Conservation (phyloP, 2,113 vertebrate genomes). For the Psittacara wagleri region DNA sequence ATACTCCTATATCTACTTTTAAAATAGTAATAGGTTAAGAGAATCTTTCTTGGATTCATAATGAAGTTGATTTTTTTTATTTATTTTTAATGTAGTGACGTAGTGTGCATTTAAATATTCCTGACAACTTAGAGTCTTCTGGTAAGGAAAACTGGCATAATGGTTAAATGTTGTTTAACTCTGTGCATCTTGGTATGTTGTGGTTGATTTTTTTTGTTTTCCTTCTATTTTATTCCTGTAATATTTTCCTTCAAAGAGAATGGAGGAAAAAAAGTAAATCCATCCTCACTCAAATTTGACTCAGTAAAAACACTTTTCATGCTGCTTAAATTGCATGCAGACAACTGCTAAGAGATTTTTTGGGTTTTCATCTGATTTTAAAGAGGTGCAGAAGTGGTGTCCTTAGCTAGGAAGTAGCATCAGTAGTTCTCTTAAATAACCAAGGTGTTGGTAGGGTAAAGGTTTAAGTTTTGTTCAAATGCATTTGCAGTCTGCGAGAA, state of each 20-base stretch:
- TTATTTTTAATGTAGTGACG: not conserved
- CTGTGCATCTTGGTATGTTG: not conserved
- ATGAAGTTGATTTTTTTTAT: not conserved
- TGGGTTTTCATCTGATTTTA: not conserved
- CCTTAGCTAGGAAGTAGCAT: not conserved
- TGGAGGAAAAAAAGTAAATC: not conserved
- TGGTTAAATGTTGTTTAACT: not conserved
- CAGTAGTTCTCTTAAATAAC: not conserved
- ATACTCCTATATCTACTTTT: not conserved
- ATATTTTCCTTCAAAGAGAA: not conserved
- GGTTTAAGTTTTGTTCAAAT: not conserved
- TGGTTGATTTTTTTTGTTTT: not conserved
- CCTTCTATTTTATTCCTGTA: not conserved
- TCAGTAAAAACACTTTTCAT: not conserved
- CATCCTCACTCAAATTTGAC: not conserved
- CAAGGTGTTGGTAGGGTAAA: not conserved
- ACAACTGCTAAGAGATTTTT: rapidly evolving
- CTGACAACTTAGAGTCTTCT: not conserved
- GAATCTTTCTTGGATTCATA: not conserved
- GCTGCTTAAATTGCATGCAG: not conserved
- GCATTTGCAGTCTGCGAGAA: not conserved
- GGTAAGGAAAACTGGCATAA: not conserved
- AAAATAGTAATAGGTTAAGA: not conserved
- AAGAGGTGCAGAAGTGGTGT: not conserved
- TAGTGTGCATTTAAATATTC: not conserved